These are phyloP conservation scores for Perodicticus potto DNA, from an alignment of 2,797 vertebrate genomes.

Conservation along the genomic window DNA sequence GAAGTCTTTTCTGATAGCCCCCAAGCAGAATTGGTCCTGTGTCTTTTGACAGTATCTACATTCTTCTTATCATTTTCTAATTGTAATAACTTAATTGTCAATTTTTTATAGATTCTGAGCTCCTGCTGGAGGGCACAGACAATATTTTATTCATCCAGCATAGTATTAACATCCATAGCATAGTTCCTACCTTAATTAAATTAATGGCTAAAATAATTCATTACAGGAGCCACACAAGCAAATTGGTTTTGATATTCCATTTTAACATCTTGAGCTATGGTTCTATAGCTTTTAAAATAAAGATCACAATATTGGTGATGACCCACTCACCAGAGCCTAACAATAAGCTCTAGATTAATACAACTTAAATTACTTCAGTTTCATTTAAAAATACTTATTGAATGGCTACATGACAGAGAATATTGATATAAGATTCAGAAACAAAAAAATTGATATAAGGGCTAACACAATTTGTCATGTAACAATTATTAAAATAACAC, in stretches of 20 bases:
- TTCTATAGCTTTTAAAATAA: conserved; percentile 19
- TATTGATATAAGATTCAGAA: not conserved
- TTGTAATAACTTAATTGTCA: conserved; percentile 39
- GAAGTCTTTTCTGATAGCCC: not conserved
- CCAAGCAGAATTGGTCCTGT: not conserved
- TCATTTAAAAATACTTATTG: conserved; percentile 25
- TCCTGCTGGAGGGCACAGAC: not conserved
- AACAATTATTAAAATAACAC: conserved; percentile 20
- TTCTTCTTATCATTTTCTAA: conserved; percentile 15
- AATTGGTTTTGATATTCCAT: not conserved
- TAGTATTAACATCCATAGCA: not conserved
- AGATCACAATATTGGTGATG: conserved; percentile 5
- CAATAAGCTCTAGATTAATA: not conserved
- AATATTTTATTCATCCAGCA: conserved; percentile 33
- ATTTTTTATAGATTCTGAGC: conserved; percentile 34
- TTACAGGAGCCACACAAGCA: conserved; percentile 16
- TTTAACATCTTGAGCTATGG: conserved; percentile 10
- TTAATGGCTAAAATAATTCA: not conserved
- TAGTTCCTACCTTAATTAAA: conserved; percentile 1
- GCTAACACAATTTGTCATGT: not conserved
- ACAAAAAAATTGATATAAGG: conserved; percentile 11
- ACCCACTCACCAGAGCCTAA: not conserved
- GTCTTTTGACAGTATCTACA: conserved; percentile 8
- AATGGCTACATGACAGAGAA: not conserved
- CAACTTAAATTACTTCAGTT: not conserved